Base-by-base conservation (phyloP, 2,888 invertebrate species). In the Craniophora ligustri region DNA sequence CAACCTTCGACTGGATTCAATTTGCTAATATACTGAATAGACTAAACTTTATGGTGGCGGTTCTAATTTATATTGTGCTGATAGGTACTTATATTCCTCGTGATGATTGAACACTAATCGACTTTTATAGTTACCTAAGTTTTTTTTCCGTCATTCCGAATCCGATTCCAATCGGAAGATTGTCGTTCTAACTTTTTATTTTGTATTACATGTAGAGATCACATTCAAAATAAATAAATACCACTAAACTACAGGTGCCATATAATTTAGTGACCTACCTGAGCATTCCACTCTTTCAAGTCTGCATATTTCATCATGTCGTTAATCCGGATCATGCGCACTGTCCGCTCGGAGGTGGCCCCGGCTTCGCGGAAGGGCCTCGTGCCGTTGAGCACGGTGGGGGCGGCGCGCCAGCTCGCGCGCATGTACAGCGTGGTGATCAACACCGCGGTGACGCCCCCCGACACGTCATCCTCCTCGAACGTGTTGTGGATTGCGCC, bases 311-410 rank as follows among this genome's bases (percentile, higher is more conserved):
- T 77, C 88, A 93, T 89, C 41, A 86, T 31, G 57, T 93, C 94
- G 55, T 93, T 94, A 38, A 94, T 76, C 44, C 89, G 83, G 41
- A 92, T 88, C 90, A 91, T 92, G 30, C 85, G 82, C 11, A 84
- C 71, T n/a, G 75, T 69, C 30, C 85, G 85, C 3, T 59, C 16
- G n/a, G 84, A 77, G 13, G 78, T 69, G 38, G 60, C 48, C 19
- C 64, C 71, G 1, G 72, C 64, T 55, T 88, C 86, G 23, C 60
- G 79, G 61, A 94, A 93, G 7, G 67, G 69, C 39, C 73, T 71
- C 3, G 89, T 84, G 13, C 86, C 91, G 60, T 94, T 92, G 15
- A 93, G 86, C 34, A 93, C 84, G 1, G 92, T 93, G 39, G 93
- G 92, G 48, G 91, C 81, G 51, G 88, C 77, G 1, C 89, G 87